Evolutionary conservation across 2,113 vertebrate genomes (phyloP), one percentile per base, ranked within the genome.

Genomic region (Nesogale talazaci): DNA sequence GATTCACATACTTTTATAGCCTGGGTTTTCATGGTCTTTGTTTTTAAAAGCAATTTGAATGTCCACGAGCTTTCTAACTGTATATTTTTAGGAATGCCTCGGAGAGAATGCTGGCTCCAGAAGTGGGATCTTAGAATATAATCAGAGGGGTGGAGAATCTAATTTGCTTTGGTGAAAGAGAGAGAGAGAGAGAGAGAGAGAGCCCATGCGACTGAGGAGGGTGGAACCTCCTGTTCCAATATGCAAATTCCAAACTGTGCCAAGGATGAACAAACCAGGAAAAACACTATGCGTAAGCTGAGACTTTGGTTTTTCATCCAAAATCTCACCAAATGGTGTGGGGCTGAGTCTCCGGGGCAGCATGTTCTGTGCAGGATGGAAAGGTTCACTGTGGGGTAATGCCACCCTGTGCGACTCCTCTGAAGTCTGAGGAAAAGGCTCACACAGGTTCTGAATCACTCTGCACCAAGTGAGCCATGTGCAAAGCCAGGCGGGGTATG

Each of bases 1-100:
- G 95, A 96, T 34, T 96, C 95, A 96, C 57, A 38, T 14, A 16
- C 77, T 87, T 89, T 82, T 42, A 88, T 72, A 88, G 81, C 83
- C 91, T 74, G 36, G 3, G 36, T 84, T 88, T 87, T 77, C 85
- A 79, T 0, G 4, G 83, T 56, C 90, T 80, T 78, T 74, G 90
- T 92, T 95, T 90, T 90, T 31, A 63, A 86, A 93, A 88, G 84
- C 59, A 72, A 23, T 69, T 76, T 56, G 56, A 46, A 80, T 17
- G 31, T 69, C 40, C 7, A 15, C 23, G 76, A 86, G 75, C 27
- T 75, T 89, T 67, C 7, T 38, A 77, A 42, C 11, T 25, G 29
- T n/a, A 31, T 20, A 5, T 65, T 74, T 57, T 36, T 61, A 9
- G 40, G 56, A n/a, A 12, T 52, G 11, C 57, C 0, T 38, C n/a